Evolutionary conservation across 2,113 vertebrate species (phyloP).

Genomic region (Centropus unirufus): DNA sequence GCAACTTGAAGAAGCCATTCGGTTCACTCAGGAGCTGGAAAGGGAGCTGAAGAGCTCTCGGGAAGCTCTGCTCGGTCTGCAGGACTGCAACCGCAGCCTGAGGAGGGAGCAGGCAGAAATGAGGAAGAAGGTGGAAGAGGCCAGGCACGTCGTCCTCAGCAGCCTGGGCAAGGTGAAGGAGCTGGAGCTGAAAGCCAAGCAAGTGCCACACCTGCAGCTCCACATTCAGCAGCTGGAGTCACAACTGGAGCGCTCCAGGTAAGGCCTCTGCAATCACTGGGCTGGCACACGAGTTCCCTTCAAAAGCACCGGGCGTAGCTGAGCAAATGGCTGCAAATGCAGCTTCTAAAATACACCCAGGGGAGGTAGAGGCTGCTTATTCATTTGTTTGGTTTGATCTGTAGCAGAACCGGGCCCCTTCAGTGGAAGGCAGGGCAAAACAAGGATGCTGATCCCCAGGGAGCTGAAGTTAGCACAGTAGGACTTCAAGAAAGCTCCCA

Average conservation of each 20-base stretch:
- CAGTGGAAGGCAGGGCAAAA: neutral
- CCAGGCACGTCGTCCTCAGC: conserved; percentile 80
- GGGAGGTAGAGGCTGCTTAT: neutral
- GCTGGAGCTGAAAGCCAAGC: conserved; percentile 84
- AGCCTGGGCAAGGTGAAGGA: conserved; percentile 91
- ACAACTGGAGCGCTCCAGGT: conserved; percentile 88
- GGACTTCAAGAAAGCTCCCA: neutral
- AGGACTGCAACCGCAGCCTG: conserved; percentile 83
- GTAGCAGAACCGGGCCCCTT: neutral
- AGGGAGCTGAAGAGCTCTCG: conserved; percentile 83
- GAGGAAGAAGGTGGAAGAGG: conserved; percentile 89
- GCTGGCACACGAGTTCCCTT: neutral
- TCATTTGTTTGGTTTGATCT: neutral
- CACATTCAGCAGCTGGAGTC: conserved; percentile 83
- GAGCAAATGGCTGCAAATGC: neutral
- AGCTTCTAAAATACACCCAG: neutral
- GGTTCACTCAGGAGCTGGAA: conserved; percentile 82
- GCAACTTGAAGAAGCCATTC: conserved; percentile 82
- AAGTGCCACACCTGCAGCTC: conserved; percentile 82
- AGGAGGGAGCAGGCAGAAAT: conserved; percentile 85
- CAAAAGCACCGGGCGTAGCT: neutral
- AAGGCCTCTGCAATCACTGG: conserved; percentile 25
- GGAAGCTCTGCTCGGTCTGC: conserved; percentile 76
- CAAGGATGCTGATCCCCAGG: neutral
- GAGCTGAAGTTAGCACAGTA: neutral